phyloP scores from a whole-genome alignment of 2,888 invertebrate genomes.

The Tipula unca region DNA sequence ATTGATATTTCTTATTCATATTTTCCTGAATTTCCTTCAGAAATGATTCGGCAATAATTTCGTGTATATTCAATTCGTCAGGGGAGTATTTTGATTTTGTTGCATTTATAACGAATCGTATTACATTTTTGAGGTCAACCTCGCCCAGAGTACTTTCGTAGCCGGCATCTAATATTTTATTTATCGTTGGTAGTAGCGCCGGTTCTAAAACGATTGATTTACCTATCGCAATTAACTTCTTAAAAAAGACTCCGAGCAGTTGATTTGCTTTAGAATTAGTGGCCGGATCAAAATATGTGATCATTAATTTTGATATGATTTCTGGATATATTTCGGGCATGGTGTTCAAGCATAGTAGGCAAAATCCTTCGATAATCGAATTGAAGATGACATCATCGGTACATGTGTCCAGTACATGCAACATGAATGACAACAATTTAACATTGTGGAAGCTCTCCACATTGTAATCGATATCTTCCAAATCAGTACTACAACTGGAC shows the following conservation, averaged over 20 bases:
- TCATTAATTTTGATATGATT: constrained; percentile 47
- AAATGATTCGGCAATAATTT: constrained; percentile 37
- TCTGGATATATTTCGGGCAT: constrained; percentile 29
- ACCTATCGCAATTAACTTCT: constrained; percentile 34
- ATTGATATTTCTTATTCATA: constrained; percentile 32
- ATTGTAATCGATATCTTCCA: neutral
- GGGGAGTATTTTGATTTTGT: constrained; percentile 46
- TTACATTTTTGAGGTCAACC: constrained; percentile 64
- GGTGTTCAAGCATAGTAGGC: constrained; percentile 35
- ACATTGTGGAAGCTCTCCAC: constrained; percentile 25
- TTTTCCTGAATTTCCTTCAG: constrained; percentile 37
- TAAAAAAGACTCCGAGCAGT: constrained; percentile 39
- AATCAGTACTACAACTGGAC: constrained; percentile 35
- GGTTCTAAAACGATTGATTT: constrained; percentile 36
- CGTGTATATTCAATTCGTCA: constrained; percentile 34
- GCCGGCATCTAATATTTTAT: constrained; percentile 64
- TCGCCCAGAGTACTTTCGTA: constrained; percentile 63
- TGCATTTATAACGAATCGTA: constrained; percentile 65
- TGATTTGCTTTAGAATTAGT: constrained; percentile 43
- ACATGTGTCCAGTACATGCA: constrained; percentile 38
- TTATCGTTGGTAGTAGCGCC: constrained; percentile 65
- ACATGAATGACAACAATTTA: constrained; percentile 38
- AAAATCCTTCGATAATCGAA: constrained; percentile 37
- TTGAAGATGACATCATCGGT: constrained; percentile 34
- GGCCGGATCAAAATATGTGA: constrained; percentile 76